These are phyloP conservation scores for Nannospalax galili DNA, from an alignment of 2,113 vertebrate species.

Conservation along the genomic window DNA sequence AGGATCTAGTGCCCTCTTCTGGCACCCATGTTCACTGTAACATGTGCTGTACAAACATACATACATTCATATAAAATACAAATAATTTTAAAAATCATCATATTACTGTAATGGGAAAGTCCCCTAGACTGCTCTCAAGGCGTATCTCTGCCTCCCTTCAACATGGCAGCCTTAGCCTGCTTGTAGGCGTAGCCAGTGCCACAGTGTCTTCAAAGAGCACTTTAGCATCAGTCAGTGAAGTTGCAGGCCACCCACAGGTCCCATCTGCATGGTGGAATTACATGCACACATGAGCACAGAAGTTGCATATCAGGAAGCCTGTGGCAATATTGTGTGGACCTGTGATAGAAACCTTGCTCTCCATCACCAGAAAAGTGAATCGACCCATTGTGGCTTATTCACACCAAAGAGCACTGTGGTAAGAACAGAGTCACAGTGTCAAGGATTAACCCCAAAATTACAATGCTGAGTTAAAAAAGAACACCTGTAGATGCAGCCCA, in stretches of 20 bases:
- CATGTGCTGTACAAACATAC: no score
- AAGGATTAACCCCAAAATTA: not conserved
- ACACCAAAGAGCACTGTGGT: not conserved
- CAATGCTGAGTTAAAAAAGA: not conserved
- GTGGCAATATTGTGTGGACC: not conserved
- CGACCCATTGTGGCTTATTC: no score
- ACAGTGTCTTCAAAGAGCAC: not conserved
- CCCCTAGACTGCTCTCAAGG: not conserved
- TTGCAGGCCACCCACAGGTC: not conserved
- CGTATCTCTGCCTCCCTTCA: not conserved
- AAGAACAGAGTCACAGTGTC: not conserved
- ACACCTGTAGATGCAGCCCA: fast-evolving
- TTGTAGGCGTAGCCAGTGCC: not conserved
- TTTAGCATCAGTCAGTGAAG: not conserved
- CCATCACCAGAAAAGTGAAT: not conserved
- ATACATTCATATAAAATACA: no score
- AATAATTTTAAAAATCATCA: no score
- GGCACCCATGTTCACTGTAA: no score
- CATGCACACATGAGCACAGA: not conserved
- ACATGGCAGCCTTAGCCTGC: not conserved
- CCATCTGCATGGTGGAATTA: not conserved
- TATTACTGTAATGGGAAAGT: not conserved
- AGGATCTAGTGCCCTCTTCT: no score
- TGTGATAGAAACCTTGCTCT: not conserved
- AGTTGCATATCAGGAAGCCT: not conserved